phyloP scores from a whole-genome alignment of 2,113 vertebrate species.

The Platycercus adscitus region DNA sequence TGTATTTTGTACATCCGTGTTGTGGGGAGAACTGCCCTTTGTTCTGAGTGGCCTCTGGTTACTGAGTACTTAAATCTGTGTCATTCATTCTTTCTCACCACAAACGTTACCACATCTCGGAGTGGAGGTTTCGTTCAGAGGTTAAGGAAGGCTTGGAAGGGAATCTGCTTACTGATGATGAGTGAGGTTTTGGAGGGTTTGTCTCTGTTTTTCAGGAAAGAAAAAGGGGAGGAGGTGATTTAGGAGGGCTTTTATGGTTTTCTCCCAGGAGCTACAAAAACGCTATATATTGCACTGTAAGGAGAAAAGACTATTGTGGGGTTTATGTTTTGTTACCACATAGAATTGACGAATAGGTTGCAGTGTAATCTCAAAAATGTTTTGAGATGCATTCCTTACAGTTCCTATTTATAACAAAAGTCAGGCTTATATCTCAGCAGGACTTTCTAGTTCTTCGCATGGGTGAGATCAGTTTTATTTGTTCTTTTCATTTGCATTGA shows the following conservation, averaged over 20 bases:
- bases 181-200: neutral
- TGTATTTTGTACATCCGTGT: rapidly evolving
- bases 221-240: neutral
- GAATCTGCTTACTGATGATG: neutral
- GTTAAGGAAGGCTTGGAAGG: neutral
- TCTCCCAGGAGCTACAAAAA: neutral
- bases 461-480: neutral
- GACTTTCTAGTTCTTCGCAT: neutral
- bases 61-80: neutral
- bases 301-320: neutral
- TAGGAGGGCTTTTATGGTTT: neutral
- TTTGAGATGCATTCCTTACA: neutral
- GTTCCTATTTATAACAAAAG: neutral
- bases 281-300: neutral
- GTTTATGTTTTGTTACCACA: neutral
- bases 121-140: neutral
- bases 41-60: rapidly evolving
- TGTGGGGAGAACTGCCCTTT: neutral
- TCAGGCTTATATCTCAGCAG: neutral
- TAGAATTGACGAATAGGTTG: neutral
- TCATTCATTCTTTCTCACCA: neutral
- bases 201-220: neutral
- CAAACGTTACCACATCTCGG: neutral
- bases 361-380: neutral
- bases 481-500: neutral